Percentiles rank a stretch among this genome's conserved stretches.
phyloP scores from a whole-genome alignment of 2,888 invertebrate genomes.

The Chrysotoxum bicinctum region DNA sequence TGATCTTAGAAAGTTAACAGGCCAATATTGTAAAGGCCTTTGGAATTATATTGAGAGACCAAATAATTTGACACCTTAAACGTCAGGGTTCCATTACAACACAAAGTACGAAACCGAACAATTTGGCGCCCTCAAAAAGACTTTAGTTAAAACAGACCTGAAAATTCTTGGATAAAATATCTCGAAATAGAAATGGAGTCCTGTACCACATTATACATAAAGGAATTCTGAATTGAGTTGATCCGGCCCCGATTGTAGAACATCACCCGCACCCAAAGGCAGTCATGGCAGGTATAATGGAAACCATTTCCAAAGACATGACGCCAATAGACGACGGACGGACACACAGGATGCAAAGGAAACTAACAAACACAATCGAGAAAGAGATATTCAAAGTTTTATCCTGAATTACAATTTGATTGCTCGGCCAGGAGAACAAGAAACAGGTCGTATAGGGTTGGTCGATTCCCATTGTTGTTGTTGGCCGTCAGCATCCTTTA shows the following conservation, averaged over 20 bases:
- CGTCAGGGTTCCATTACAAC: too few species aligned
- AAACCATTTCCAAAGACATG: conserved; percentile 33
- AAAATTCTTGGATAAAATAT: too few species aligned
- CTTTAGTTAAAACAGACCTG: too few species aligned
- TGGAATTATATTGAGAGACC: too few species aligned
- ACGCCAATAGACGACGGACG: conserved; percentile 43
- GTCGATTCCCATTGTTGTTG: conserved; percentile 35
- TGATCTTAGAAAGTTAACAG: too few species aligned
- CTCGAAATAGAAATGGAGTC: too few species aligned
- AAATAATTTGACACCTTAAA: too few species aligned
- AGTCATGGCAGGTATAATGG: conserved; percentile 62
- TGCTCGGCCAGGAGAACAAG: conserved; percentile 70
- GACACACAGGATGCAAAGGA: conserved; percentile 48
- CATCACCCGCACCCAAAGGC: neutral
- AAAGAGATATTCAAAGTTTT: conserved; percentile 74
- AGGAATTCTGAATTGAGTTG: neutral
- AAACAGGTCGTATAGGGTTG: conserved; percentile 28
- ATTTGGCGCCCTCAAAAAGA: too few species aligned
- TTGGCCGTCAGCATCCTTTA: conserved; percentile 37
- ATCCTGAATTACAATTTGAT: conserved; percentile 75
- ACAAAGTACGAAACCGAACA: too few species aligned
- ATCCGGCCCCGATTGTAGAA: neutral
- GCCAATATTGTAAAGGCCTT: too few species aligned
- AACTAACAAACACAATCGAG: conserved; percentile 69
- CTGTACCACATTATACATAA: neutral